Evolutionary conservation across 1,140 invertebrate genomes (phyloP), one percentile per base, ranked within the genome.

Genomic region (Pseudachorutes palmiensis): DNA sequence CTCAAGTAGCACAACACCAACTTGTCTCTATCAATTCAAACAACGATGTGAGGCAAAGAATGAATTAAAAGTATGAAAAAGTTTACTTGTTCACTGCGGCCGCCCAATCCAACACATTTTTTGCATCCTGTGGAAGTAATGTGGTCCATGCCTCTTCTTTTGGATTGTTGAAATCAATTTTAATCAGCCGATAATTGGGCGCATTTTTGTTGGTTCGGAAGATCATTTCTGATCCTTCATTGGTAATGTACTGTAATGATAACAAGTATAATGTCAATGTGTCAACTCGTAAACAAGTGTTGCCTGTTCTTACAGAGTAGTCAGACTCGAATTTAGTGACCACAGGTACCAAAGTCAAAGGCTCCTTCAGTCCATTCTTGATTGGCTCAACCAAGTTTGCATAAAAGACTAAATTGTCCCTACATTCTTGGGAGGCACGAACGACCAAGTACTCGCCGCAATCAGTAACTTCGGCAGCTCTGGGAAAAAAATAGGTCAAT

Each of bases 161-260:
- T 28, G 86, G 87, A 74, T 91, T 85, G 65, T 85, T 78, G 22
- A 97, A 83, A 80, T 98, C 90, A 70, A 97, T 92, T 69, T 84
- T 84, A 74, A 97, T 87, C 16, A 98, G 80, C 68, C 88, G 85
- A 78, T 92, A 96, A 77, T 94, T 94, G 22, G 91, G 88, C 19
- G 96, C 90, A 79, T 93, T 85, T 80, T 92, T 90, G 79, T 98
- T 98, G 30, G 96, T 98, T 30, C 88, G 85, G 76, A 98, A 92
- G 74, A 91, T 86, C 70, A 88, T 90, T 69, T 88, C 2, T 12
- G 51, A 26, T 3, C 66, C 70, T 29, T 71, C 64, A 58, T 71
- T 71, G 1, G 67, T 69, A 2, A 71, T 64, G 60, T 71, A 71
- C 67, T 71, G 48, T 22, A 55, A 55, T 19, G n/a, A 41, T 41